phyloP scores from a whole-genome alignment of 2,113 vertebrate species.

The Prochilodus magdalenae region DNA sequence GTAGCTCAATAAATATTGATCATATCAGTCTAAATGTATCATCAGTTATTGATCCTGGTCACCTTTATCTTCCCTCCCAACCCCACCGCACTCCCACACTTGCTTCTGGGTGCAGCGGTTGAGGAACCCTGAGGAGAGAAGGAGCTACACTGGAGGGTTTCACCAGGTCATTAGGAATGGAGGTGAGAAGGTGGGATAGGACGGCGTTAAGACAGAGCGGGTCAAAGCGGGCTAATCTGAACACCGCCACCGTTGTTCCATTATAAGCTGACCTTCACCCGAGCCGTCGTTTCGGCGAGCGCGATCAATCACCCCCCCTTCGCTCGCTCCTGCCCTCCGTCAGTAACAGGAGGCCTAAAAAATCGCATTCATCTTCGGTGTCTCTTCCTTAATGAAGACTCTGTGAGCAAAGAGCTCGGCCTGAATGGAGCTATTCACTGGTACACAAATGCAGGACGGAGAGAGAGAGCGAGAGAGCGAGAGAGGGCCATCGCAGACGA shows the following conservation, averaged over 20 bases:
- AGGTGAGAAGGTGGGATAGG: conserved; percentile 13
- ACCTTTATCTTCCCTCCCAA: too few species aligned
- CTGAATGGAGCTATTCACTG: not conserved
- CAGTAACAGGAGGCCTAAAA: conserved; percentile 8
- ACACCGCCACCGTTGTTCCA: not conserved
- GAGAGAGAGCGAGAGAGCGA: not conserved
- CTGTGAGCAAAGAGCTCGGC: not conserved
- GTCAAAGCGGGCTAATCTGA: not conserved
- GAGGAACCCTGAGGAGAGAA: too few species aligned
- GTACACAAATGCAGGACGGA: not conserved
- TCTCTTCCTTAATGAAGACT: not conserved
- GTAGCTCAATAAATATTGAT: too few species aligned
- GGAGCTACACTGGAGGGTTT: not conserved
- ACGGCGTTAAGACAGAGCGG: not conserved
- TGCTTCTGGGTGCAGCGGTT: too few species aligned
- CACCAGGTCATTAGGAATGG: not conserved
- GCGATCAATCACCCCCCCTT: not conserved
- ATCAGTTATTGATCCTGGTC: too few species aligned
- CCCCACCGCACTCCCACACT: too few species aligned
- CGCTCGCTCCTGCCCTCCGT: not conserved
- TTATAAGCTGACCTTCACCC: not conserved
- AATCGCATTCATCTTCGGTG: not conserved
- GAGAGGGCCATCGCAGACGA: not conserved
- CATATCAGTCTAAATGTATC: too few species aligned
- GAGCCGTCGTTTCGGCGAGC: not conserved